Evolutionary conservation across 2,113 vertebrate species (phyloP), one percentile per base, ranked within the genome.

Genomic region (Daubentonia madagascariensis): DNA sequence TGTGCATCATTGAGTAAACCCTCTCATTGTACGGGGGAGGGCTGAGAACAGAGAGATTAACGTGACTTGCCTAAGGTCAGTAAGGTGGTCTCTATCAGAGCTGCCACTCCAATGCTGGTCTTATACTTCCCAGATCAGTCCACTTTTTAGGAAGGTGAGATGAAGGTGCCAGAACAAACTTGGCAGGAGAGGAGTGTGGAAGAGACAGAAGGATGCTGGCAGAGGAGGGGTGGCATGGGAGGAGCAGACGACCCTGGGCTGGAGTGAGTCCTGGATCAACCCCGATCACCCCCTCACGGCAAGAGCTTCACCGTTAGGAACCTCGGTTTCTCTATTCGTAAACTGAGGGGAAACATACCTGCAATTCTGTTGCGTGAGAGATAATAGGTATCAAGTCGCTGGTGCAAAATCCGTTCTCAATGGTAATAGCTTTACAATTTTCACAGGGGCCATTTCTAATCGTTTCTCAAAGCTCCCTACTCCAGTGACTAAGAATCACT

Each of bases 231-330:
- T 16, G 61, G n/a, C 2, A 0, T 22, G 76, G 63, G 28, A 59
- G 40, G n/a, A 25, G 25, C 63, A 23, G 63, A 18, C 0, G 5
- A 1, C 20, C 11, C 25, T n/a, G 3, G 3, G 9, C 18, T 4
- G 22, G 40, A 37, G 45, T 30, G 17, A 50, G 61, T 25, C 78
- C 65, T 35, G 50, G 6, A 2, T n/a, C 30, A 37, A 32, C 91
- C 23, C 40, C 30, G 3, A n/a, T 14, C 30, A 5, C 3, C 16
- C 45, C 54, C 63, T 61, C 9, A 0, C 13, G 8, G 35, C n/a
- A 43, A 57, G 81, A 4, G 22, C 67, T 32, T 50, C 40, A 9
- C 28, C 52, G 35, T 2, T 6, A 30, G 43, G 50, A 16, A 22
- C 32, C n/a, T 54, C 40, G 5, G 70, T 35, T 28, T 43, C 65